Evolutionary conservation across 2,888 invertebrate genomes (phyloP), one percentile per base, ranked within the genome.

Genomic region (Ophion ellenae): DNA sequence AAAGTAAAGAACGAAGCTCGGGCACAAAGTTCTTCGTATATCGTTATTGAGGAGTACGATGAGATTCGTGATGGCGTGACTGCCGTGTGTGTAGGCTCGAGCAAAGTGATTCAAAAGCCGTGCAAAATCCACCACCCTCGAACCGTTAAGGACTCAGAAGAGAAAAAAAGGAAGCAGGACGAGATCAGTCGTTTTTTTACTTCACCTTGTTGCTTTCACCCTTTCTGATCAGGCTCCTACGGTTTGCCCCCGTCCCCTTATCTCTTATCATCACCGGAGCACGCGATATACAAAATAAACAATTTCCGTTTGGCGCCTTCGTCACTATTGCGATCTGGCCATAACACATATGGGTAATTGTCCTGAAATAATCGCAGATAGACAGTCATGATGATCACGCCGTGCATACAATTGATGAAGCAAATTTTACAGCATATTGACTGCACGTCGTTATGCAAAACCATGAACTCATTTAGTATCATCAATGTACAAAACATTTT

Each of bases 61-160:
- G 75, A n/a, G 64, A 64, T 64, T 66, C n/a, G 17, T 10, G 11
- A 1, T 79, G 64, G 70, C 78, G 78, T 81, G 85, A 78, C 78
- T 17, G 57, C n/a, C 7, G 9, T 10, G 53, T 53, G 5, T 53
- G 17, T 40, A 40, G 40, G 40, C 9, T 66, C 36, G 75, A 69
- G 24, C 20, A 64, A 79, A 85, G 66, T 66, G 17, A 79, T 76
- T 70, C 32, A 24, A 17, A 67, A 57, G 47, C 24, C 66, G 81
- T 70, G 74, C 69, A 67, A 73, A 82, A 45, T 77, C 70, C n/a
- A 47, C 53, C 28, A 47, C 53, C 28, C 32, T 40, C 20, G 53
- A n/a, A 32, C 14, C 7, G 4, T 28, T 40, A 14, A 11, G 20
- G 17, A 47, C 32, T 6, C 24, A 61, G 53, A 78, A 74, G 47